Evolutionary conservation across 1,140 invertebrate species (phyloP).

Genomic region (Eurytemora carolleeae): DNA sequence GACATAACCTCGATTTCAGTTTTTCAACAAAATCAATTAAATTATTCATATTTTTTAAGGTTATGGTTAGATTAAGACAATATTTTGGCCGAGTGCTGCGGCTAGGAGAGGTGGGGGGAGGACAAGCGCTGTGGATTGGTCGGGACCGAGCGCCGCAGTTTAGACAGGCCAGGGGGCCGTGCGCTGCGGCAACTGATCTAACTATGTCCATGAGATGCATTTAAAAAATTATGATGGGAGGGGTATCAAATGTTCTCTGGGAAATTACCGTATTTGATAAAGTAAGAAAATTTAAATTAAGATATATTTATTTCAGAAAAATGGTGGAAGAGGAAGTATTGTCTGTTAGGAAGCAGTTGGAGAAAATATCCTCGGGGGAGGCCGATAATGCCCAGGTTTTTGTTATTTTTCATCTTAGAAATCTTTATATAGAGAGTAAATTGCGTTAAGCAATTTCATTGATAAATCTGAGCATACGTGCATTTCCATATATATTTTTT

Average conservation of each 20-base stretch:
- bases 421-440: slow-evolving; percentile 20
- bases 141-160: no score
- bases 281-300: neutral
- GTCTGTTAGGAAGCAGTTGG: slow-evolving; percentile 79
- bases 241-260: neutral
- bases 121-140: no score
- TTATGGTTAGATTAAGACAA: no score
- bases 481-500: slow-evolving; percentile 14
- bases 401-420: slow-evolving; percentile 9
- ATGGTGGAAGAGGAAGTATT: slow-evolving; percentile 83
- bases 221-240: neutral
- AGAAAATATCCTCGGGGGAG: slow-evolving; percentile 70
- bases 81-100: no score
- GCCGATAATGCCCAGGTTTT: slow-evolving; percentile 43
- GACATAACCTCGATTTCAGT: no score
- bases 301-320: slow-evolving; percentile 41
- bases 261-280: neutral
- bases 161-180: no score
- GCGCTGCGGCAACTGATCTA: neutral
- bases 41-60: no score
- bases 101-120: no score
- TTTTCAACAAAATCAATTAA: no score
- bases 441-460: no score
- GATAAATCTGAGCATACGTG: no score
- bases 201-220: neutral